Evolutionary conservation across 1,140 invertebrate species (phyloP), one percentile per base, ranked within the genome.

Genomic region (Magallana angulata): DNA sequence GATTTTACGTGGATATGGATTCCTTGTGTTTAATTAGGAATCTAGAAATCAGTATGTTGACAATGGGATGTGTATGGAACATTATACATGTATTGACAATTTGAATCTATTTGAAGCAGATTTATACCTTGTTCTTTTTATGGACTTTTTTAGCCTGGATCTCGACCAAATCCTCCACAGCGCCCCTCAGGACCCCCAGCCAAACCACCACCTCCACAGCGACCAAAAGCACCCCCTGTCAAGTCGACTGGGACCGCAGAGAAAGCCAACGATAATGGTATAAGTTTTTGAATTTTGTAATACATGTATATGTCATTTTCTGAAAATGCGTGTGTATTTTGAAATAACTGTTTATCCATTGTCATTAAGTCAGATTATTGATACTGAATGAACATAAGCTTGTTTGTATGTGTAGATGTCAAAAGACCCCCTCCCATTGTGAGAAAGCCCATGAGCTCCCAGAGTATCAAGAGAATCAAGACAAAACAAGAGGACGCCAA

Each of bases 151-250:
- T 18, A 84, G 30, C 81, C 90, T 85, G n/a, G 80, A 12, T 84
- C 85, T 30, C 87, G 84, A 68, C 91, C 88, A 62, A 87, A 87
- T 16, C 92, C 92, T 7, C 92, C 93, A 82, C 91, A 91, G 84
- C 86, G 93, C 60, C 93, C 92, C n/a, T 89, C 88, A 18, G 92
- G 91, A 9, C 93, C 92, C 6, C 93, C 93, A 48, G 90, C 87
- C 5, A 93, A 92, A 85, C 93, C 93, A 18, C 93, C 92, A 12
- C 93, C 93, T 1, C 93, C 93, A 76, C 91, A 92, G 89, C 86
- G 92, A 85, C 92, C 93, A 18, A 86, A 90, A 57, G 91, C 90
- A 4, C 91, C 92, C 7, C 91, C 91, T 56, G 82, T 89, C n/a
- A 90, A 87, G 88, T 89, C 91, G 48, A 71, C 88, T 1, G 85